A percentile compares a stretch with the other conserved stretches of the same genome.
phyloP scores from a whole-genome alignment of 2,113 vertebrate genomes.

The Seriola quinqueradiata region DNA sequence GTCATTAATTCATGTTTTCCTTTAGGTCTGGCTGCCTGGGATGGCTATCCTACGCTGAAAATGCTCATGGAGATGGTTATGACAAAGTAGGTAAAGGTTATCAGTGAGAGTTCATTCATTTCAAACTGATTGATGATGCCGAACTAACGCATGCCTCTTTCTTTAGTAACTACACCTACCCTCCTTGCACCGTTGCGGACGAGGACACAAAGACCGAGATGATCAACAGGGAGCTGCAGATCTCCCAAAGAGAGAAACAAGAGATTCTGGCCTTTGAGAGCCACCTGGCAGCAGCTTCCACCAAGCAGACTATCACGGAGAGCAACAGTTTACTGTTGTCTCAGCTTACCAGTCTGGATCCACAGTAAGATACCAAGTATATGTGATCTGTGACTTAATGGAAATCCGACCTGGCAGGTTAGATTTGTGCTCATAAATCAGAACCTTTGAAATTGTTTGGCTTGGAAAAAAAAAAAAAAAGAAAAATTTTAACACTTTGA shows the following conservation, averaged over 20 bases:
- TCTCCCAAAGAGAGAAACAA: constrained; percentile 96
- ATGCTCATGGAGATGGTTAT: constrained; percentile 99
- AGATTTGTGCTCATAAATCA: background rate
- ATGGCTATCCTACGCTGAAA: constrained; percentile 96
- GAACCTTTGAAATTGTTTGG: background rate
- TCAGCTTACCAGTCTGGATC: constrained; percentile 96
- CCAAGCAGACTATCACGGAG: constrained; percentile 98
- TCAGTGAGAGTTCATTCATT: background rate
- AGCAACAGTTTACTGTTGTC: constrained; percentile 96
- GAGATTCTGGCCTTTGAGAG: constrained; percentile 98
- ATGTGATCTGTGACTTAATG: background rate
- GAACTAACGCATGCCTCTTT: background rate
- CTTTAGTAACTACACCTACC: constrained; percentile 94
- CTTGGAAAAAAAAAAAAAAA: too few relatives aligned
- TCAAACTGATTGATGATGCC: background rate
- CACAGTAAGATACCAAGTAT: constrained; percentile 87
- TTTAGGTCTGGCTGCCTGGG: constrained; percentile 95
- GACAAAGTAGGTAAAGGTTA: constrained; percentile 90
- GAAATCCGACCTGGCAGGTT: background rate
- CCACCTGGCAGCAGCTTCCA: constrained; percentile 96
- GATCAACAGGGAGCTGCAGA: constrained; percentile 94
- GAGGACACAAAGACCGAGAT: constrained; percentile 96
- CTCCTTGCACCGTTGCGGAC: constrained; percentile 94
- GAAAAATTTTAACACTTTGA: too few relatives aligned
- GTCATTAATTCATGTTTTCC: background rate